A percentile compares a stretch with the other conserved stretches of the same genome.
phyloP scores from a whole-genome alignment of 2,113 vertebrate genomes.

The cattle (Bos taurus) region ARS-UCD2.0 NC_037345.1:19846001-19846500 shows the following conservation, averaged over 20 bases:
- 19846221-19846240: neutral
- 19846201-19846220: neutral
- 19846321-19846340: neutral
- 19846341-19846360: neutral
- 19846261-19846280: neutral
- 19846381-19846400: neutral
- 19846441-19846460: neutral
- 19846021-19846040: neutral
- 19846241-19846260: neutral
- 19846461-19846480: neutral
- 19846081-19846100: neutral
- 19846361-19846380: neutral
- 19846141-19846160: neutral
- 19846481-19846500: neutral
- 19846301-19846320: neutral
- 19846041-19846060: neutral
- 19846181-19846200: neutral
- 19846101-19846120: neutral
- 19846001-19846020: rapidly evolving
- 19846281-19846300: neutral
- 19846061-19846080: neutral
- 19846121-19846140: neutral
- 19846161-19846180: neutral
- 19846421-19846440: neutral
- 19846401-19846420: neutral